Evolutionary conservation across 2,113 vertebrate genomes (phyloP).

Genomic region (Typhlomys cinereus): DNA sequence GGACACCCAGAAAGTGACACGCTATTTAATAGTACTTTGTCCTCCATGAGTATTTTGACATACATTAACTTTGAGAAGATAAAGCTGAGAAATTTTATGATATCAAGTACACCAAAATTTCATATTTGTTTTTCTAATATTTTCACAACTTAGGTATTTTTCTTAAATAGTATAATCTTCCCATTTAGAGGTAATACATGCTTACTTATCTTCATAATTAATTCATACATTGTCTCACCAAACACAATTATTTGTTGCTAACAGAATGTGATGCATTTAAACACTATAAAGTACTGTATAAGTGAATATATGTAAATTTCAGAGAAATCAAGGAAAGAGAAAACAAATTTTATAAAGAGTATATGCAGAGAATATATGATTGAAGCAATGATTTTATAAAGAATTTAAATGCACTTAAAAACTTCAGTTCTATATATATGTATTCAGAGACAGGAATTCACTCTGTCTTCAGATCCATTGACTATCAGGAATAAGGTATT

Average conservation of each 20-base stretch:
- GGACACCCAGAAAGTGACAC: not conserved
- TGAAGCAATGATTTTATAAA: conserved; percentile 5
- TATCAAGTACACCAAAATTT: conserved; percentile 16
- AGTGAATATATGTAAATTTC: conserved; percentile 7
- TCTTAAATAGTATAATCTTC: not conserved
- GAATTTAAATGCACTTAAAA: not conserved
- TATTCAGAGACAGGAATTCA: not conserved
- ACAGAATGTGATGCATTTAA: not conserved
- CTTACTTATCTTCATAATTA: conserved; percentile 21
- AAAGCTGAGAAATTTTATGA: conserved; percentile 10
- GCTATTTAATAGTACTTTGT: not conserved
- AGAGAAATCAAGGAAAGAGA: not conserved
- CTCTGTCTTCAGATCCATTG: not conserved
- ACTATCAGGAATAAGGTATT: not conserved
- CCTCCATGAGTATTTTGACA: conserved; percentile 27
- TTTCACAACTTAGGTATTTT: conserved; percentile 45
- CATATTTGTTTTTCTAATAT: not conserved
- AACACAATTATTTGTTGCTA: not conserved
- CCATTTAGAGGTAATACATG: not conserved
- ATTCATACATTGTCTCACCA: not conserved
- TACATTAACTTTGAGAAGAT: not conserved
- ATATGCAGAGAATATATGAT: not conserved
- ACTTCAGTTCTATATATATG: not conserved
- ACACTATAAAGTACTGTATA: not conserved
- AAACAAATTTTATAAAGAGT: conserved; percentile 11